phyloP scores from a whole-genome alignment of 2,113 vertebrate species.

The Hydropotes inermis region DNA sequence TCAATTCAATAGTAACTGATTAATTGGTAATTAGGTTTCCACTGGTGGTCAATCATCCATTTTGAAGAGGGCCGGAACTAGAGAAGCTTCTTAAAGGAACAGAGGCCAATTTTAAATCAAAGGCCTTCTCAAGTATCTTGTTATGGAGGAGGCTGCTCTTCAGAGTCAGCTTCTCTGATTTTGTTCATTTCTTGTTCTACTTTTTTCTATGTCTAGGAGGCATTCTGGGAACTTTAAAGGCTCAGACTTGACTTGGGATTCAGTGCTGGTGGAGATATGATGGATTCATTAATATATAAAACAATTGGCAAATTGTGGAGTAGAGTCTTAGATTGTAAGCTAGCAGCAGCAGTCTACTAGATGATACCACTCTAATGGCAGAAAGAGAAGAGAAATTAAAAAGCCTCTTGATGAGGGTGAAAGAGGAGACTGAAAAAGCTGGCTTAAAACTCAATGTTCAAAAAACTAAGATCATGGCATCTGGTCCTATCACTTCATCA shows the following conservation, averaged over 20 bases:
- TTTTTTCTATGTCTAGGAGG: not conserved
- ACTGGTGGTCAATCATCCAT: constrained; percentile 75
- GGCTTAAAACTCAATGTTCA: not conserved
- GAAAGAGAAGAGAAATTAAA: not conserved
- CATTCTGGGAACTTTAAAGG: not conserved
- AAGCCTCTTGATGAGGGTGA: not conserved
- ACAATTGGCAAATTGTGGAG: not conserved
- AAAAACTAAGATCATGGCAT: not conserved
- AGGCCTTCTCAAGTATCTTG: constrained; percentile 16
- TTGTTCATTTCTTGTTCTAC: not conserved
- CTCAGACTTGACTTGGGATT: not conserved
- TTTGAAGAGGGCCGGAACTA: constrained; percentile 57
- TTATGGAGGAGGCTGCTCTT: not conserved
- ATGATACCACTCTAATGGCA: not conserved
- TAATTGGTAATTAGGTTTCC: constrained; percentile 80
- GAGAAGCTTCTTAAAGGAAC: constrained; percentile 59
- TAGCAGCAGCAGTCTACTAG: not conserved
- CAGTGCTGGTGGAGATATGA: not conserved
- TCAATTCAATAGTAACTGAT: constrained; percentile 77
- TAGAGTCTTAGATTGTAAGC: not conserved
- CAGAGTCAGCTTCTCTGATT: not conserved
- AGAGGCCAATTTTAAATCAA: constrained; percentile 68
- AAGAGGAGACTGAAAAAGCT: not conserved
- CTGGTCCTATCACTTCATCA: not conserved
- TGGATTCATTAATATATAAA: not conserved